These are phyloP conservation scores for Microctonus aethiopoides DNA, from an alignment of 2,888 invertebrate species.

Conservation along the genomic window DNA sequence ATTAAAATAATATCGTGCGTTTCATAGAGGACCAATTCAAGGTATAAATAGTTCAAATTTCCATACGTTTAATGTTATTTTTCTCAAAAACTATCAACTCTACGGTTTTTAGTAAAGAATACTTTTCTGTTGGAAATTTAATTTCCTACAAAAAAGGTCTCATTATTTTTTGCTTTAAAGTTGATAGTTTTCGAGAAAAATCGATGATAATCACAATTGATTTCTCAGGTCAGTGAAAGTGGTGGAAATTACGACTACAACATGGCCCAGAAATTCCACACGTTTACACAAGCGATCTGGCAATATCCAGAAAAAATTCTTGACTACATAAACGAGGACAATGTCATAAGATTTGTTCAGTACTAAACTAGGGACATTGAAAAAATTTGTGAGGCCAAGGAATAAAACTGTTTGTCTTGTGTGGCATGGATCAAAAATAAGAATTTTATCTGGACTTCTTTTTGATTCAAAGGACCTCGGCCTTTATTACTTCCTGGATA, in stretches of 20 bases:
- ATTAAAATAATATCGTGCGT: too few relatives aligned
- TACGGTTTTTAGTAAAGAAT: too few relatives aligned
- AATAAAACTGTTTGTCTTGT: constrained; percentile 48
- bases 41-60: too few relatives aligned
- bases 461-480: constrained; percentile 65
- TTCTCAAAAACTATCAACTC: too few relatives aligned
- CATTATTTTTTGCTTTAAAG: too few relatives aligned
- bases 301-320: constrained; percentile 57
- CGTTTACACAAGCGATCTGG: constrained; percentile 57
- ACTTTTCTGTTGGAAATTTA: too few relatives aligned
- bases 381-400: constrained; percentile 33
- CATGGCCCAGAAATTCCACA: constrained; percentile 39
- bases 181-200: too few relatives aligned
- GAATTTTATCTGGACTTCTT: constrained; percentile 64
- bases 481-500: constrained; percentile 66
- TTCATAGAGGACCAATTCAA: too few relatives aligned
- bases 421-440: constrained; percentile 66
- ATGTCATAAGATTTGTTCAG: constrained; percentile 56
- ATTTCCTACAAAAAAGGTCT: too few relatives aligned
- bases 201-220: too few relatives aligned
- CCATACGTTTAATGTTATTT: too few relatives aligned
- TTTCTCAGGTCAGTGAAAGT: constrained; percentile 55
- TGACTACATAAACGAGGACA: constrained; percentile 59
- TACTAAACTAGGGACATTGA: constrained; percentile 51
- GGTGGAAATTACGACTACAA: constrained; percentile 57